Base-by-base conservation (phyloP, 2,113 vertebrate species). In the Anoura caudifer region DNA sequence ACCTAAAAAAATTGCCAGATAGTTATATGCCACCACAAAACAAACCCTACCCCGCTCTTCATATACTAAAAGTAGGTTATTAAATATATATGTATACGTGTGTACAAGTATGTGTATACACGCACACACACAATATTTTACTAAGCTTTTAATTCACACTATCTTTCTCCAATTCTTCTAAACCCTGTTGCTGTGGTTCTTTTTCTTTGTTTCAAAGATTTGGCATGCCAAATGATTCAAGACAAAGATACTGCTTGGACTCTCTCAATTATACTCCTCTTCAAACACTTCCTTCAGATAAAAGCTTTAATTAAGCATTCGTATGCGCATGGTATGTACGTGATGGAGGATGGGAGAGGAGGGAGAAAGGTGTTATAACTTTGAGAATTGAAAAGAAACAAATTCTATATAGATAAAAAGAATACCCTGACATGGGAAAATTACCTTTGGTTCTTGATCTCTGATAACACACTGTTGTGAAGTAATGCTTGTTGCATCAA, bases 391-490 rank as follows among this genome's bases (percentile, higher is more conserved):
- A 94, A 69, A 93, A 95, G 69, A 90, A 93, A 85, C 90, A 31
- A 36, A 77, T 95, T 96, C 93, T 43, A 96, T 15, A 95, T 56
- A 97, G 56, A 95, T 76, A 95, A 94, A 95, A 96, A 96, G 50
- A 96, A 77, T 26, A 94, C 84, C 97, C 95, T 97, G 67, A 87
- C 97, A 92, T 87, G 93, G 94, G 50, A 97, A n/a, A 98, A 95
- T 98, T 98, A 99, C 98, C 98, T 99, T 98, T 97, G 96, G 96
- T 90, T 98, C 96, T 95, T 98, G 97, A 87, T 97, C 97, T 98
- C 93, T 95, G 96, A 94, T 76, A 98, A 96, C 94, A 98, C 88
- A 81, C 47, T 97, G 97, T 28, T 98, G 97, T 94, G 97, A 98
- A 97, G 87, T 87, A 97, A 97, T 47, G 96, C 85, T 84, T 94